phyloP scores from a whole-genome alignment of 2,113 vertebrate genomes.

The Megalops atlanticus region DNA sequence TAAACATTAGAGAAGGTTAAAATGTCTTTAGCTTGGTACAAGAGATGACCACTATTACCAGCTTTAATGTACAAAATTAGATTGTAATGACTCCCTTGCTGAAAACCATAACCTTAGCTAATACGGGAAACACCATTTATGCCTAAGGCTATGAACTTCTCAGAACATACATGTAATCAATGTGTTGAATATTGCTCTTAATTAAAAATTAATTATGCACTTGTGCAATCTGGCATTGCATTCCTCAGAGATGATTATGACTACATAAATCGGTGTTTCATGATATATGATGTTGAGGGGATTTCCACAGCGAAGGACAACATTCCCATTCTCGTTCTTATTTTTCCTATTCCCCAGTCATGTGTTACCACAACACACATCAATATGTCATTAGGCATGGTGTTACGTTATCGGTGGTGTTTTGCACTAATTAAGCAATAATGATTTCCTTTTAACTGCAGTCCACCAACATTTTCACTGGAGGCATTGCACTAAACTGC shows the following conservation, averaged over 20 bases:
- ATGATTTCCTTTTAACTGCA: slow-evolving; percentile 55
- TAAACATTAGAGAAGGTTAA: too few relatives aligned
- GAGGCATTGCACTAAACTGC: slow-evolving; percentile 38
- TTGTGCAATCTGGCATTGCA: not conserved
- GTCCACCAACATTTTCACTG: slow-evolving; percentile 37
- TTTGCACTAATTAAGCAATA: slow-evolving; percentile 53
- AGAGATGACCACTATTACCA: not conserved
- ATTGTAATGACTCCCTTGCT: slow-evolving; percentile 8
- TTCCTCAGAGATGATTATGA: not conserved
- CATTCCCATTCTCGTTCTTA: not conserved
- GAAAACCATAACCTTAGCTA: not conserved
- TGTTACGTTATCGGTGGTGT: slow-evolving; percentile 42
- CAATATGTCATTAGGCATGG: slow-evolving; percentile 38
- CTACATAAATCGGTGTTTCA: not conserved
- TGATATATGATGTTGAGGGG: not conserved
- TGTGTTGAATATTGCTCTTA: not conserved
- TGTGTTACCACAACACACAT: slow-evolving; percentile 20
- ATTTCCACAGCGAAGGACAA: not conserved
- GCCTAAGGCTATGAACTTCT: not conserved
- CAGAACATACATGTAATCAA: not conserved
- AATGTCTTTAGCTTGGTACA: too few relatives aligned
- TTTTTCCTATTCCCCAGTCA: not conserved
- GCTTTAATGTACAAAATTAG: not conserved
- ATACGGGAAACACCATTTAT: not conserved
- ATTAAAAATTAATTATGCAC: not conserved